These are phyloP conservation scores for Limnephilus lunatus DNA, from an alignment of 2,888 invertebrate genomes.

Conservation along the genomic window DNA sequence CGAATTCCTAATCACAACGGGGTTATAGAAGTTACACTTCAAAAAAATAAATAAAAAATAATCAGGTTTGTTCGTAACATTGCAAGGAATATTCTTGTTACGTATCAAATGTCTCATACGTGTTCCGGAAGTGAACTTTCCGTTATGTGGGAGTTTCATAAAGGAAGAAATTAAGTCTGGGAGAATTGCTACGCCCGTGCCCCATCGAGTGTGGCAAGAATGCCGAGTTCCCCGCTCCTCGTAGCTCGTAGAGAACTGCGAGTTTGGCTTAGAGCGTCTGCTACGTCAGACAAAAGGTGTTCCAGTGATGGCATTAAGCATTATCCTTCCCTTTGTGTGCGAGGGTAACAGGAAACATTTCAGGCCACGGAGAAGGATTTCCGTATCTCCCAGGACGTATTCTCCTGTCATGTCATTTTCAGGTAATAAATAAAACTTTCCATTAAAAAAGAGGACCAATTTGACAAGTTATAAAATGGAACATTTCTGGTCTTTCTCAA, in stretches of 20 bases:
- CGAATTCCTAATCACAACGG: too few species aligned
- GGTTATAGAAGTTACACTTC: too few species aligned
- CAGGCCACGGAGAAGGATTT: slow-evolving; percentile 2
- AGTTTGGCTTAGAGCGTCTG: not conserved
- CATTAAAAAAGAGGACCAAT: not conserved
- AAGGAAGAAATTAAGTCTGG: too few species aligned
- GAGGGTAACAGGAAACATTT: not conserved
- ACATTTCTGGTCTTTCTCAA: not conserved
- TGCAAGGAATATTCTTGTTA: not conserved
- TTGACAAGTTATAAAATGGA: not conserved
- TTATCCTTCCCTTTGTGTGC: not conserved
- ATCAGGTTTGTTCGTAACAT: not conserved
- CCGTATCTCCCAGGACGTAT: not conserved
- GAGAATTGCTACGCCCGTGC: too few species aligned
- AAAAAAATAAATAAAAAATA: too few species aligned
- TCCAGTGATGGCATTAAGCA: not conserved
- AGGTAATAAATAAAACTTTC: not conserved
- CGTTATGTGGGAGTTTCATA: not conserved
- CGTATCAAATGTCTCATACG: not conserved
- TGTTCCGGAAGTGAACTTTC: not conserved
- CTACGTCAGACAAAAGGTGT: slow-evolving; percentile 1
- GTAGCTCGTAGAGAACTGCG: not conserved
- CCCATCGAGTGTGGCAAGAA: too few species aligned
- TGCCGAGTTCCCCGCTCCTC: too few species aligned
- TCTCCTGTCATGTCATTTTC: not conserved